Evolutionary conservation across 1,140 invertebrate species (phyloP), one percentile per base, ranked within the genome.

Genomic region (Brachystomella parvula): DNA sequence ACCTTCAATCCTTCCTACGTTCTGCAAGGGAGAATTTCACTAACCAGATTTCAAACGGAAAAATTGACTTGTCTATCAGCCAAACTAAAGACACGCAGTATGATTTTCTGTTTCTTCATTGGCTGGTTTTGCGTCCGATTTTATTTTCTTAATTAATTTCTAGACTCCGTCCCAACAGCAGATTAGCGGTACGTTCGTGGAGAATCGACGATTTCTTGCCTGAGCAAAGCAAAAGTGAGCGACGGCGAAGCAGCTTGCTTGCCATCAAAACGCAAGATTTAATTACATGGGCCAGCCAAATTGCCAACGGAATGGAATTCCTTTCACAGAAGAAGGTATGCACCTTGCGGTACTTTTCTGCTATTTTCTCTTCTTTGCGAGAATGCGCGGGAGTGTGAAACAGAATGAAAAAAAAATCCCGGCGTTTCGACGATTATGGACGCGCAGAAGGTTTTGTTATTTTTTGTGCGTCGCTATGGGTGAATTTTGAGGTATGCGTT

Each of bases 11-110:
- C 47, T 67, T 63, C n/a, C 24, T 63, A 28, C 30, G 62, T 17
- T 49, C 31, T 26, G 19, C n/a, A 21, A 32, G 62, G 3, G 29
- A 26, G 0, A n/a, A 32, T 17, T 60, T 64, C 24, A 47, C 64
- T 6, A 47, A 63, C 39, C 61, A 64, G 35, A 57, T 65, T 47
- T 19, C 30, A 1, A 31, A 60, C 19, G 64, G 57, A 12, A 1
- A 31, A 65, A 53, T 65, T 2, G 58, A 65, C 21, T 53, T 53
- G n/a, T n/a, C n/a, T n/a, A n/a, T n/a, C n/a, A n/a, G n/a, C n/a
- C n/a, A n/a, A n/a, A n/a, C n/a, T n/a, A n/a, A n/a, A n/a, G n/a
- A n/a, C n/a, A n/a, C n/a, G n/a, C n/a, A n/a, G n/a, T n/a, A n/a
- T n/a, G n/a, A n/a, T n/a, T n/a, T n/a, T n/a, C n/a, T n/a, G n/a